Evolutionary conservation across 2,888 invertebrate species (phyloP).

Genomic region (Saturnia japonica): DNA sequence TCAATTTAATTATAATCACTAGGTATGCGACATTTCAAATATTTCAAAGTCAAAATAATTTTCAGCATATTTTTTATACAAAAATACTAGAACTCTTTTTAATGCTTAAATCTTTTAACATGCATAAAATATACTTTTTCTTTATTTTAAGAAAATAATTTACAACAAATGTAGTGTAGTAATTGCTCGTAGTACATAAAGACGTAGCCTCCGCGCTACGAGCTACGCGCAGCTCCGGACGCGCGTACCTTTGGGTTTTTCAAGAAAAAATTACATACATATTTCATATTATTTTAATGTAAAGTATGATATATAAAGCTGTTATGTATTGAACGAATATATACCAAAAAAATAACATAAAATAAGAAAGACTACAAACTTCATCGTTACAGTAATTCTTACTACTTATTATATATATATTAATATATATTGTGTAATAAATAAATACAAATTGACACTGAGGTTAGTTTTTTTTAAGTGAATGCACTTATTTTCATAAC

Average conservation of each 20-base stretch:
- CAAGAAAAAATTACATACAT: not conserved
- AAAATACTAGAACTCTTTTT: not conserved
- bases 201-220: conserved; percentile 44
- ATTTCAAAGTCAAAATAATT: conserved; percentile 4
- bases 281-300: not conserved
- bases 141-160: not conserved
- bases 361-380: not conserved
- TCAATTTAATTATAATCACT: not conserved
- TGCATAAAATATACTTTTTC: not conserved
- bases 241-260: not conserved
- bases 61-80: not conserved
- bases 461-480: not conserved
- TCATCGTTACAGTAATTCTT: not conserved
- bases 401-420: not conserved
- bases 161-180: not conserved
- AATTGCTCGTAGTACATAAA: conserved; percentile 21
- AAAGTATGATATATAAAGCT: too few relatives aligned
- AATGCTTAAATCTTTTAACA: too few relatives aligned
- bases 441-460: not conserved
- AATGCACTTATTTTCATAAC: not conserved
- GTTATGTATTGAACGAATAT: not conserved
- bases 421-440: not conserved
- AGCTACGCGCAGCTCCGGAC: conserved; percentile 27
- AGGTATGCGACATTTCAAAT: not conserved
- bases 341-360: not conserved